These are phyloP conservation scores for Eulemur macaco DNA, from an alignment of 2,113 vertebrate genomes.

Conservation along the genomic window DNA sequence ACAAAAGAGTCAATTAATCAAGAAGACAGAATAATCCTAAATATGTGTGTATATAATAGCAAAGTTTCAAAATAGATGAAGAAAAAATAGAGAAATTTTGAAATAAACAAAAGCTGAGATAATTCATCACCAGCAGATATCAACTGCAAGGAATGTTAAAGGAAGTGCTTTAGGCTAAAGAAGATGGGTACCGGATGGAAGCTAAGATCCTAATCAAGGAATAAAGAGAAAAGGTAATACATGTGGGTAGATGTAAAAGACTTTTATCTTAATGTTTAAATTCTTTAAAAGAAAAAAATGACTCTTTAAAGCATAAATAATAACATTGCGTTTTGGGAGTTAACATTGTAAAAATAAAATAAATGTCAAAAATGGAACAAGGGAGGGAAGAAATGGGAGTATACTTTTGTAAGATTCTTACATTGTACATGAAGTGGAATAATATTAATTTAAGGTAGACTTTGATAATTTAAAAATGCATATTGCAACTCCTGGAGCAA, in stretches of 20 bases:
- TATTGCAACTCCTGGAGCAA: not conserved
- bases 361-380: not conserved
- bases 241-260: not conserved
- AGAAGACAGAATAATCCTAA: not conserved
- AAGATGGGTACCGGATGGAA: not conserved
- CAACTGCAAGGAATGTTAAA: not conserved
- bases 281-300: slow-evolving; percentile 36
- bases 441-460: not conserved
- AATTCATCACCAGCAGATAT: not conserved
- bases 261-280: not conserved
- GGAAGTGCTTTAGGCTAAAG: not conserved
- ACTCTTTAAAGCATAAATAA: not conserved
- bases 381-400: not conserved
- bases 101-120: not conserved
- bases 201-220: not conserved
- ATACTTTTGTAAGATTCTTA: not conserved
- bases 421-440: not conserved
- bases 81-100: not conserved
- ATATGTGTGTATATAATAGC: not conserved
- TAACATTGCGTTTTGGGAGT: not conserved
- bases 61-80: not conserved
- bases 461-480: slow-evolving; percentile 1
- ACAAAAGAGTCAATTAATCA: not conserved
- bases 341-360: slow-evolving; percentile 22
- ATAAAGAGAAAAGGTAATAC: not conserved